These are phyloP conservation scores for Gorsachius magnificus DNA, from an alignment of 2,797 vertebrate species.

Conservation along the genomic window DNA sequence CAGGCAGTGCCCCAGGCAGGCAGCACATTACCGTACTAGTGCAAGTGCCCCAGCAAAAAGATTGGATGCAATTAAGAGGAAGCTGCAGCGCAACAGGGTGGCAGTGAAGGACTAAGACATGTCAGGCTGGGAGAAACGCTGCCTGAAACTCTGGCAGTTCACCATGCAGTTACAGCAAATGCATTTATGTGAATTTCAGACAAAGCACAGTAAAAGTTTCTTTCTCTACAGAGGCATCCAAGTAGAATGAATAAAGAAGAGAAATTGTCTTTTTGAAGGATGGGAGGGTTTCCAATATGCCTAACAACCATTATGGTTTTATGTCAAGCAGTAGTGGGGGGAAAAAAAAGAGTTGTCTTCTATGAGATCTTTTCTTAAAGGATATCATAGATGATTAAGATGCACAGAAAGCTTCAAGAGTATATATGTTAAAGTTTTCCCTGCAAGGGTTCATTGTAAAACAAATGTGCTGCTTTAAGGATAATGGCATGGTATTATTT, in stretches of 20 bases:
- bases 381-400: conserved; percentile 44
- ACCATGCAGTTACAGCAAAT: background rate
- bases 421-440: conserved; percentile 1
- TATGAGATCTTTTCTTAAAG: conserved; percentile 17
- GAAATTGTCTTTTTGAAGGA: background rate
- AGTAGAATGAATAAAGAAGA: conserved; percentile 10
- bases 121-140: background rate
- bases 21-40: background rate
- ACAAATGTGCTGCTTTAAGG: conserved; percentile 66
- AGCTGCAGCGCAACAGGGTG: background rate
- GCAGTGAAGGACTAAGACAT: background rate
- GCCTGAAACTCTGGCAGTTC: background rate
- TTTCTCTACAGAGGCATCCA: background rate
- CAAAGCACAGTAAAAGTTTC: background rate
- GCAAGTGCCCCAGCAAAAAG: background rate
- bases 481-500: conserved; percentile 68
- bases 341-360: background rate
- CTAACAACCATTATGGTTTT: conserved; percentile 10
- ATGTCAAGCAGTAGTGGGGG: background rate
- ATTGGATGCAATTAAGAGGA: background rate
- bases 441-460: conserved; percentile 47
- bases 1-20: background rate
- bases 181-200: background rate
- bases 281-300: background rate
- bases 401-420: conserved; percentile 27